Base-by-base conservation (phyloP, 2,888 invertebrate genomes). In the Drosophila mimica region DNA sequence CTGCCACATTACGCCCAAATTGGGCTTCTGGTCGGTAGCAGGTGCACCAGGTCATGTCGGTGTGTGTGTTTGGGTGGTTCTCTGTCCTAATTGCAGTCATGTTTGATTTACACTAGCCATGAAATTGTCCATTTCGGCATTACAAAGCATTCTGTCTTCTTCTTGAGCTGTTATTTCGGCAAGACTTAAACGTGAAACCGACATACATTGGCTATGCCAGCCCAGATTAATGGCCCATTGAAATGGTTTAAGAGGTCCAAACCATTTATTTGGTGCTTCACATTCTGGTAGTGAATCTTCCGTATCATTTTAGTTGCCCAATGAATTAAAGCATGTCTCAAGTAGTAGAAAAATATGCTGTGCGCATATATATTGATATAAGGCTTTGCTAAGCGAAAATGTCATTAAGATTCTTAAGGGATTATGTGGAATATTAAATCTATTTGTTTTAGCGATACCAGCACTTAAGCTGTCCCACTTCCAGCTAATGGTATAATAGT, bases 51-150 rank as follows among this genome's bases (percentile, higher is more conserved):
- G 43, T 54, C 51, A 51, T 52, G 33, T 69, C 52, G 25, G 34
- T 20, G 40, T 15, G 20, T 48, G 25, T 20, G 17, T 7, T 17
- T 34, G 43, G 11, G 25, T 54, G 30, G 31, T 31, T 0, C 36
- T 46, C 36, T 59, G 70, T 40, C 61, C 82, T 89, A 85, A 85
- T 89, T 89, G 89, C 89, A 79, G 84, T 88, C 89, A 82, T 83
- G 75, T 85, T 85, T 85, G 85, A 85, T 89, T 85, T 85, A 85
- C 89, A 82, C 82, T 77, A 81, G 72, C 85, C 89, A 76, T 87
- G 88, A 87, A 85, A 85, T 89, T 87, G 88, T 84, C 88, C 80
- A 83, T 89, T 89, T 82, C 53, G 82, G 74, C 70, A 83, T 85
- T 86, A 76, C 79, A 65, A 64, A 66, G 73, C 72, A 81, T 82